A percentile compares a stretch with the other conserved stretches of the same genome.
phyloP scores from a whole-genome alignment of 2,888 invertebrate genomes.

The Ashinkailepas kermadecensis region DNA sequence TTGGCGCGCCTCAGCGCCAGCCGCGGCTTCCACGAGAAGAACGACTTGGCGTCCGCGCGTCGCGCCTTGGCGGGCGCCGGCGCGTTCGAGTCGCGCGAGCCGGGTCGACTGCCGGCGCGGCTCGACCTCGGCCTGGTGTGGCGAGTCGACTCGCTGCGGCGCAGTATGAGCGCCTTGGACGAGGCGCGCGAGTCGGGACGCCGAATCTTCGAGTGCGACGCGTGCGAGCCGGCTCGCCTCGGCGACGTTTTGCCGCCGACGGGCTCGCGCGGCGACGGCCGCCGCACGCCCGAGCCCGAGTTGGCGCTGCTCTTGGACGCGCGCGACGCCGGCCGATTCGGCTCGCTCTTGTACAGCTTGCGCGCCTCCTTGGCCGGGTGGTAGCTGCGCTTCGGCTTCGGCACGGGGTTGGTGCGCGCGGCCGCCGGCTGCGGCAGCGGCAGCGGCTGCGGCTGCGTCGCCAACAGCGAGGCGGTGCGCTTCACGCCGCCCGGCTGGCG shows the following conservation, averaged over 20 bases:
- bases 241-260: background rate
- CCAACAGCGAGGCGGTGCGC: background rate
- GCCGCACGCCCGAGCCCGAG: background rate
- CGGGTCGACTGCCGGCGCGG: background rate
- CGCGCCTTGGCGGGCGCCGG: background rate
- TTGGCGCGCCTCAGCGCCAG: slow-evolving; percentile 9
- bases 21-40: background rate
- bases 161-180: slow-evolving; percentile 3
- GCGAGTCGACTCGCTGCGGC: background rate
- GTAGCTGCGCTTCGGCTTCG: background rate
- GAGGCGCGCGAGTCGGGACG: slow-evolving; percentile 14
- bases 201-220: background rate
- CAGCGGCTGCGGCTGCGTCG: slow-evolving; percentile 5
- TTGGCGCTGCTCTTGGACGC: slow-evolving; percentile 10
- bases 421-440: background rate
- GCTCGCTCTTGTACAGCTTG: background rate
- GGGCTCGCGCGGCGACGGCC: background rate
- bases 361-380: background rate
- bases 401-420: background rate
- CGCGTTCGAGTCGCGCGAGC: background rate
- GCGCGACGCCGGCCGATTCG: background rate
- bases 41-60: background rate
- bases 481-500: background rate
- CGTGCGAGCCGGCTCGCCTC: background rate
- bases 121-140: background rate